phyloP scores from a whole-genome alignment of 2,113 vertebrate species.

The Oreocharis arfaki region DNA sequence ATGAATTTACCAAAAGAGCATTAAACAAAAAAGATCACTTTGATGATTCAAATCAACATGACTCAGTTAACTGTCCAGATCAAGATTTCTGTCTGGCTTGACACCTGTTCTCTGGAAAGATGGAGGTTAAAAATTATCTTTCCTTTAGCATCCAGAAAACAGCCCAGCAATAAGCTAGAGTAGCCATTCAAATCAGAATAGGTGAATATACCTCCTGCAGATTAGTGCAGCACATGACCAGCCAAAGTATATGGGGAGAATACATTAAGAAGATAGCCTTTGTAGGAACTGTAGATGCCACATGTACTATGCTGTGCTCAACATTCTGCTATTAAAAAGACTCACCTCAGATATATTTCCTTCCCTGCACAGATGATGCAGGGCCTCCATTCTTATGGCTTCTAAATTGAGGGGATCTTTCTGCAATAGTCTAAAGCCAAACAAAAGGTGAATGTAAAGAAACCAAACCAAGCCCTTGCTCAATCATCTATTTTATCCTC shows the following conservation, averaged over 20 bases:
- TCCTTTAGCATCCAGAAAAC: not conserved
- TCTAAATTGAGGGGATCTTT: constrained; percentile 89
- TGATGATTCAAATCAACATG: not conserved
- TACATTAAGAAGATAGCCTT: not conserved
- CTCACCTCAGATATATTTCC: constrained; percentile 86
- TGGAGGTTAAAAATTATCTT: not conserved
- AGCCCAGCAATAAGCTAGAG: not conserved
- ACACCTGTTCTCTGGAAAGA: not conserved
- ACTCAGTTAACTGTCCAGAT: not conserved
- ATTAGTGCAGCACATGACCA: not conserved
- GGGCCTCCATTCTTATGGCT: constrained; percentile 85
- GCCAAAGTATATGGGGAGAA: not conserved
- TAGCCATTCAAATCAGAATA: not conserved
- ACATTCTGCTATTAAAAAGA: not conserved
- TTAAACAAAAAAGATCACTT: not conserved
- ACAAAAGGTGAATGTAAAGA: constrained; percentile 5
- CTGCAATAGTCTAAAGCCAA: constrained; percentile 83
- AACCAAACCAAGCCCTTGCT: not conserved
- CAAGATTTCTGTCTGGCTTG: not conserved
- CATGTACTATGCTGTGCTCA: not conserved
- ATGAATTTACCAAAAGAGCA: not conserved
- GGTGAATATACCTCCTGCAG: not conserved
- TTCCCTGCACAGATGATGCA: constrained; percentile 88
- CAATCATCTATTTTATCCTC: not conserved
- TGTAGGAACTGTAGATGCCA: not conserved